Evolutionary conservation across 1,140 invertebrate species (phyloP), one percentile per base, ranked within the genome.

Genomic region (Apocrypta bakeri): DNA sequence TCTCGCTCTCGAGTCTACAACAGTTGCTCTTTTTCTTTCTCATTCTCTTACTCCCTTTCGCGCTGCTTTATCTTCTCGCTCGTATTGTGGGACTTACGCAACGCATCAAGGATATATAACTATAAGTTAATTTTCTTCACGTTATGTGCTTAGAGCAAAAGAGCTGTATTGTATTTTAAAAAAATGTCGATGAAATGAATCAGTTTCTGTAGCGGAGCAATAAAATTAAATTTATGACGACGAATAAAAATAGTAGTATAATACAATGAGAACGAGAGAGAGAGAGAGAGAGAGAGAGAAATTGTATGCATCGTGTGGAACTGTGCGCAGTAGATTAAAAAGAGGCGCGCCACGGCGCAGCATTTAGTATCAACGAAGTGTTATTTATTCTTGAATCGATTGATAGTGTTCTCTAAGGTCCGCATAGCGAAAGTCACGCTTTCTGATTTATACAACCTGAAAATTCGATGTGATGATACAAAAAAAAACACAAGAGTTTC

Each of bases 81-180:
- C 17, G 17, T 61, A 75, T 81, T 66, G 69, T 81, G 66, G 66
- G 25, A 31, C 64, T 31, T 81, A 66, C 56, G 69, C 29, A 80
- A 56, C 48, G 48, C 21, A 71, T 48, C 4, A 11, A 7, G 42
- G 25, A 17, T 69, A 68, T 68, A 31, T 27, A 37, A 24, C 3
- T 21, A n/a, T 56, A 8, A 56, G 21, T 21, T 17, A 6, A n/a
- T 56, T 56, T 7, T 56, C 40, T 12, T 42, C 25, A 9, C 24
- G 33, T 4, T 25, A 9, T 37, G 25, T 24, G 17, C 63, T 66
- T 66, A 12, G 6, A n/a, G 71, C 27, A 24, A 25, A 73, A 48
- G 71, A 48, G 71, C 1, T n/a, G 40, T 56, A 9, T 37, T 37
- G 2, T 37, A 9, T 37, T 2, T 9, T 9, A 4, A 37, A 37